A percentile compares a stretch with the other conserved stretches of the same genome.
Evolutionary conservation across 2,797 vertebrate genomes (phyloP).

Genomic region (Gallirallus australis): DNA sequence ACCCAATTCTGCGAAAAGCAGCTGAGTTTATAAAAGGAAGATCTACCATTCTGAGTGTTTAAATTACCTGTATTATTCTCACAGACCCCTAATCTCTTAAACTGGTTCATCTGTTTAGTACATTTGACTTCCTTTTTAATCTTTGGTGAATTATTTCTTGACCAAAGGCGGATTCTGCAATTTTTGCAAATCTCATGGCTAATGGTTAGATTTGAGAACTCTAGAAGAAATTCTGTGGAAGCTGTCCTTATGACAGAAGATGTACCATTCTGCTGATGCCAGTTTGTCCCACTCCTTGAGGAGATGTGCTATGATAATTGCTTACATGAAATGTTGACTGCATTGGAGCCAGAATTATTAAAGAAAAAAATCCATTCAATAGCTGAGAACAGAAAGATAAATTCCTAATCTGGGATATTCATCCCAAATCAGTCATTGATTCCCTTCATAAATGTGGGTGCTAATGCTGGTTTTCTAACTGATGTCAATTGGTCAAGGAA

Average conservation of each 20-base stretch:
- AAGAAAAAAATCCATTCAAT: neutral
- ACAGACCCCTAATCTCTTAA: neutral
- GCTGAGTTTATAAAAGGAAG: neutral
- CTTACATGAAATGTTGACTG: neutral
- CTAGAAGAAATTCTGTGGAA: neutral
- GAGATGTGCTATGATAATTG: neutral
- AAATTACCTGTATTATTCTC: neutral
- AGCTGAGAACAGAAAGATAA: neutral
- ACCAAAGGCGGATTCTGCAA: neutral
- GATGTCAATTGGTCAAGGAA: neutral
- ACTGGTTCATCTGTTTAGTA: neutral
- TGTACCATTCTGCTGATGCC: rapidly evolving
- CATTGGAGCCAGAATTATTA: neutral
- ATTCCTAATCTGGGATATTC: neutral
- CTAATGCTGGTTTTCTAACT: neutral
- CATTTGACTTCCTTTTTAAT: neutral
- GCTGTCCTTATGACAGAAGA: neutral
- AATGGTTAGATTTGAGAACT: neutral
- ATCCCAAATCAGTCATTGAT: neutral
- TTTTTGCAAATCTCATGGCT: neutral
- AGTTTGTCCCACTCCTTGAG: neutral
- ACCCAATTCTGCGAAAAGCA: neutral
- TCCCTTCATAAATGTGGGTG: neutral
- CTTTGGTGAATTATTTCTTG: neutral
- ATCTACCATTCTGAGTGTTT: neutral